Conservation (phyloP, 2,797 vertebrate species). For the Hypotaenidia okinawae region DNA sequence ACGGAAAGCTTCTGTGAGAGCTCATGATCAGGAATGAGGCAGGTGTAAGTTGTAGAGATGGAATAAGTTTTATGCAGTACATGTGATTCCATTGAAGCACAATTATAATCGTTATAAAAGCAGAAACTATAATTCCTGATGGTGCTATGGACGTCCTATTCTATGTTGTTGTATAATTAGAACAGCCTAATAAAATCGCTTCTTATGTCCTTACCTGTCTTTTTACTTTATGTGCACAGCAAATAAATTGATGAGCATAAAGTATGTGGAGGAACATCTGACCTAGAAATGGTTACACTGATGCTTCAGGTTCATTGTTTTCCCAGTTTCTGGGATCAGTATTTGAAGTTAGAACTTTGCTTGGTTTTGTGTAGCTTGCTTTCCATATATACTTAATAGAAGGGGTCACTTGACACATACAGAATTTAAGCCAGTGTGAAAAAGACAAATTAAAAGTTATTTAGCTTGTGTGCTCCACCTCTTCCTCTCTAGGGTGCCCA, state of each 20-base stretch:
- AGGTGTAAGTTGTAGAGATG: neutral
- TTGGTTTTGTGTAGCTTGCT: neutral
- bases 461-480: neutral
- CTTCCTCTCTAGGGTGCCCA: neutral
- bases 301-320: neutral
- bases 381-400: neutral
- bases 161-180: neutral
- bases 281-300: neutral
- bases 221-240: neutral
- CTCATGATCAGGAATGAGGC: neutral
- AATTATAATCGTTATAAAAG: neutral
- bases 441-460: neutral
- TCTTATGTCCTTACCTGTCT: neutral
- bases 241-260: neutral
- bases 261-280: neutral
- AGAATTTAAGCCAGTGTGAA: neutral
- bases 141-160: neutral
- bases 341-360: neutral
- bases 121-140: neutral
- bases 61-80: neutral
- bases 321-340: neutral
- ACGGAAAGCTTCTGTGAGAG: neutral
- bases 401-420: accelerated
- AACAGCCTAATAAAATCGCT: neutral
- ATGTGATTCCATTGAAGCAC: neutral